Conservation (phyloP, 2,797 vertebrate genomes). For the Danio jaintianensis region DNA sequence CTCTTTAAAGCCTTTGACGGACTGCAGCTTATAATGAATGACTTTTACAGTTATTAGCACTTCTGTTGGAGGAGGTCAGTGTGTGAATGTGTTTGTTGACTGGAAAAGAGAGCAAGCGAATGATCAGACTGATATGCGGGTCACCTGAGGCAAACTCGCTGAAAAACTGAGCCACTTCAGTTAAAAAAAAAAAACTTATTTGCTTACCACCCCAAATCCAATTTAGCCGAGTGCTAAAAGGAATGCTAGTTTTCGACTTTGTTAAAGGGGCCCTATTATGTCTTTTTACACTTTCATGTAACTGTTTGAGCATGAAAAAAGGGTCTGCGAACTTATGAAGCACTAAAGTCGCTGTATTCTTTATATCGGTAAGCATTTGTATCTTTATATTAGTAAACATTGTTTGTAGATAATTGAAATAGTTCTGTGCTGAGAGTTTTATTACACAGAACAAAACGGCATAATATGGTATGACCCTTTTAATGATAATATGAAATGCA, state of each 20-base stretch:
- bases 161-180: conserved; percentile 4
- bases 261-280: not conserved
- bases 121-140: conserved; percentile 25
- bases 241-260: not conserved
- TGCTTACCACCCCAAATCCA: not conserved
- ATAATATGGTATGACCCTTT: too few relatives aligned
- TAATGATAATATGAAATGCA: not conserved
- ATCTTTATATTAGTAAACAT: not conserved
- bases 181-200: conserved; percentile 3
- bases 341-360: not conserved
- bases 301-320: not conserved
- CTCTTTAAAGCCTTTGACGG: conserved; percentile 45
- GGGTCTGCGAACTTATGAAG: not conserved
- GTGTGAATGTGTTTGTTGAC: conserved; percentile 21
- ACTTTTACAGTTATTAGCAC: conserved; percentile 77
- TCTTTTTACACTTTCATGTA: not conserved
- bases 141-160: conserved; percentile 5
- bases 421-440: too few relatives aligned
- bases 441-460: too few relatives aligned
- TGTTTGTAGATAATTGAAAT: not conserved
- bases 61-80: conserved; percentile 46
- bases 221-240: not conserved
- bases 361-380: not conserved
- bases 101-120: conserved; percentile 13
- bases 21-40: conserved; percentile 77